Conservation (phyloP, 2,113 vertebrate genomes). For the Hippoglossus stenolepis region DNA sequence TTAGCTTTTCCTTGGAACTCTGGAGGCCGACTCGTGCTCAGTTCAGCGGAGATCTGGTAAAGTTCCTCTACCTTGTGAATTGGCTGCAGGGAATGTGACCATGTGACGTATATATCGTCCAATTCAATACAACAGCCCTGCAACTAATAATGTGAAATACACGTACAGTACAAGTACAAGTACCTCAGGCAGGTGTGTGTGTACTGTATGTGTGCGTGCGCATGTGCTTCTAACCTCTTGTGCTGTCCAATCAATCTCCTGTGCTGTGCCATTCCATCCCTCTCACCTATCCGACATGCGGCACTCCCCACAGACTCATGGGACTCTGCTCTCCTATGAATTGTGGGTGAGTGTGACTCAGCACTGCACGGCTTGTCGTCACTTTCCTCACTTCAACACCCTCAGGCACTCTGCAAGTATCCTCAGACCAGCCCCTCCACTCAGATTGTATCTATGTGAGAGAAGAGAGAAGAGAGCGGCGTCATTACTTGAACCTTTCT, state of each 20-base stretch:
- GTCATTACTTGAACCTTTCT: not conserved
- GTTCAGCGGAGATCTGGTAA: too few relatives aligned
- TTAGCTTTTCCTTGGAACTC: not conserved
- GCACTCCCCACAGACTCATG: conserved; percentile 79
- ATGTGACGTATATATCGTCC: too few relatives aligned
- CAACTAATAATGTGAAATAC: too few relatives aligned
- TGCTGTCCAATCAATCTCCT: conserved; percentile 53
- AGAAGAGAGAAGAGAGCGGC: not conserved
- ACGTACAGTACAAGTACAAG: too few relatives aligned
- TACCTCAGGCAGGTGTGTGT: not conserved
- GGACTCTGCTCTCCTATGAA: conserved; percentile 83
- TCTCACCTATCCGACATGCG: conserved; percentile 56
- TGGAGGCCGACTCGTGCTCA: too few relatives aligned
- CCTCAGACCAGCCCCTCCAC: conserved; percentile 19
- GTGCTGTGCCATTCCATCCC: conserved; percentile 57
- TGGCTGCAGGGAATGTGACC: not conserved
- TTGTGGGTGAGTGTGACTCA: conserved; percentile 84
- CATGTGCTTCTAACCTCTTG: conserved; percentile 53
- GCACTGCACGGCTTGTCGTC: conserved; percentile 65
- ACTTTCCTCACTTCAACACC: conserved; percentile 39
- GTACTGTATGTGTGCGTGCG: not conserved
- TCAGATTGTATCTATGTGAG: conserved; percentile 7
- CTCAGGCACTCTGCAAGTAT: conserved; percentile 33
- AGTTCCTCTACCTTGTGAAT: not conserved
- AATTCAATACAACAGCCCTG: too few relatives aligned